Percentiles rank a stretch among this genome's conserved stretches.
Evolutionary conservation across 2,888 invertebrate genomes (phyloP).

Genomic region (Hemistola chrysoprasaria): DNA sequence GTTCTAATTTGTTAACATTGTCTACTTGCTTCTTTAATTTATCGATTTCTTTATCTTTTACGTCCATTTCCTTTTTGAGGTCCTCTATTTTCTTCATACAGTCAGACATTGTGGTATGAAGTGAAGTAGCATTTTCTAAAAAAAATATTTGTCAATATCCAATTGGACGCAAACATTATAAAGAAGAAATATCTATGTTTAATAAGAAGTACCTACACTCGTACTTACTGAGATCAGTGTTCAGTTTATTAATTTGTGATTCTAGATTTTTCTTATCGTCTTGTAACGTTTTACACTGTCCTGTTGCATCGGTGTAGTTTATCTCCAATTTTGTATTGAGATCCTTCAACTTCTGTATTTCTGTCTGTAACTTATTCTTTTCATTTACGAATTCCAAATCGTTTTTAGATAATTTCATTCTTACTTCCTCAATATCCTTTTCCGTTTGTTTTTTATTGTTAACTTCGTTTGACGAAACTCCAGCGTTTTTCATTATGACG

Average conservation of each 20-base stretch:
- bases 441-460: slow-evolving; percentile 70
- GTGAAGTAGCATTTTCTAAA: slow-evolving; percentile 78
- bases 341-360: slow-evolving; percentile 78
- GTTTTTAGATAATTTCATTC: slow-evolving; percentile 71
- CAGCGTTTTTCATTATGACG: slow-evolving; percentile 83
- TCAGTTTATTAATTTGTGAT: slow-evolving; percentile 81
- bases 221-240: slow-evolving; percentile 82
- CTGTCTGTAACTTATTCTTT: slow-evolving; percentile 73
- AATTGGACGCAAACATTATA: no score
- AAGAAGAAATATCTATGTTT: no score
- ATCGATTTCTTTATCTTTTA: slow-evolving; percentile 84
- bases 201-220: no score
- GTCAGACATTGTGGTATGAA: slow-evolving; percentile 78
- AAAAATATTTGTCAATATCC: no score
- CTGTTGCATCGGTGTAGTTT: slow-evolving; percentile 65
- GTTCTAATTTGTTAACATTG: slow-evolving; percentile 67
- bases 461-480: slow-evolving; percentile 74
- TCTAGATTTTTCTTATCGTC: slow-evolving; percentile 85
- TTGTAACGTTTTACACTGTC: slow-evolving; percentile 80
- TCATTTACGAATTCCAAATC: slow-evolving; percentile 79
- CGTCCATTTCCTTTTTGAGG: slow-evolving; percentile 84
- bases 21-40: slow-evolving; percentile 83
- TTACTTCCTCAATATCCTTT: slow-evolving; percentile 79
- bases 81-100: slow-evolving; percentile 85
- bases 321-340: slow-evolving; percentile 68